These are phyloP conservation scores for Butorides virescens DNA, from an alignment of 2,113 vertebrate genomes.

Conservation along the genomic window DNA sequence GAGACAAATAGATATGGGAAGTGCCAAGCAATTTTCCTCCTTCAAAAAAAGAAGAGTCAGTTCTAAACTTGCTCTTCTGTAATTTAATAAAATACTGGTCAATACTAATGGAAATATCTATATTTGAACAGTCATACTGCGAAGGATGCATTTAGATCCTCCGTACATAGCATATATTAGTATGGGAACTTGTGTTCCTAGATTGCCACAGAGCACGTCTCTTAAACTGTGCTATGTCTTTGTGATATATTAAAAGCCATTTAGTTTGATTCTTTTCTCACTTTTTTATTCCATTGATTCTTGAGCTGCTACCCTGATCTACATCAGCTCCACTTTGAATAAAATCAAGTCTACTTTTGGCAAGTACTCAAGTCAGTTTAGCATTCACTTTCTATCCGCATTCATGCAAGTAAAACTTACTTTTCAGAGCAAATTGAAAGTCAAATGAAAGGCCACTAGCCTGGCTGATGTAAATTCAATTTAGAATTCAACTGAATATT, in stretches of 20 bases:
- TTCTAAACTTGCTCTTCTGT: neutral
- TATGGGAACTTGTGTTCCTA: neutral
- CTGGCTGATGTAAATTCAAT: neutral
- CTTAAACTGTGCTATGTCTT: neutral
- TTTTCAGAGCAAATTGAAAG: neutral
- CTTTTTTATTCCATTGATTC: neutral
- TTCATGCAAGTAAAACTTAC: neutral
- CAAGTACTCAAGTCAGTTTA: neutral
- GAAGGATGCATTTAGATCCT: neutral
- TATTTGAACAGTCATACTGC: neutral
- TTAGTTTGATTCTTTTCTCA: neutral
- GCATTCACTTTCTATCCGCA: neutral
- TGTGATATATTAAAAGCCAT: neutral
- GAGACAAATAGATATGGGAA: neutral
- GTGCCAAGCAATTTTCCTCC: neutral
- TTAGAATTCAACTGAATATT: neutral
- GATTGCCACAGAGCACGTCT: neutral
- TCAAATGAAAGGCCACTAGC: neutral
- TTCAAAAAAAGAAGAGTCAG: neutral
- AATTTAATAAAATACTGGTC: neutral
- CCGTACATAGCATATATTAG: neutral
- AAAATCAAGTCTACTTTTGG: neutral
- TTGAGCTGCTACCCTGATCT: neutral
- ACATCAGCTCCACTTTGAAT: neutral
- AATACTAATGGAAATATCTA: neutral